Conservation (phyloP, 2,113 vertebrate genomes). For the Sinosuthora webbiana region DNA sequence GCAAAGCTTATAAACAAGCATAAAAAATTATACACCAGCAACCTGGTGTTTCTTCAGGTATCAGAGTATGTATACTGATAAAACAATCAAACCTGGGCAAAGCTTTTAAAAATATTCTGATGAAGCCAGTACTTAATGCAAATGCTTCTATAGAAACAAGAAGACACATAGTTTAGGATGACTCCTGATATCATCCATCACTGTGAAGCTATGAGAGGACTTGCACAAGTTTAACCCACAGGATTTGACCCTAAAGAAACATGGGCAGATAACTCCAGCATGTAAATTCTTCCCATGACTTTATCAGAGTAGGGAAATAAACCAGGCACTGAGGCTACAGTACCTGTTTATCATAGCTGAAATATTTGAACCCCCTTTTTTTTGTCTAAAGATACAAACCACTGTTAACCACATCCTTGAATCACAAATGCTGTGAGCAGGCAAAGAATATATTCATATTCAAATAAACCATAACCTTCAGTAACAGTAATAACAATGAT, state of each 20-base stretch:
- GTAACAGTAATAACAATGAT: neutral
- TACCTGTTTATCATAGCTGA: neutral
- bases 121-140: neutral
- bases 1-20: neutral
- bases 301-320: neutral
- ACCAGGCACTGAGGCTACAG: neutral
- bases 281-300: neutral
- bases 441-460: neutral
- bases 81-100: neutral
- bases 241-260: neutral
- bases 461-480: neutral
- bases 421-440: fast-evolving
- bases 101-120: neutral
- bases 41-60: neutral
- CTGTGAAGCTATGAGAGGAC: neutral
- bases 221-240: fast-evolving
- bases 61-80: neutral
- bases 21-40: neutral
- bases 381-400: neutral
- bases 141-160: neutral
- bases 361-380: neutral
- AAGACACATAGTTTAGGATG: neutral
- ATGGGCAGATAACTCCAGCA: neutral
- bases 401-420: neutral
- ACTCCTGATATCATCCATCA: neutral